Evolutionary conservation across 2,888 invertebrate species (phyloP).

Genomic region (Lutraria lutraria): DNA sequence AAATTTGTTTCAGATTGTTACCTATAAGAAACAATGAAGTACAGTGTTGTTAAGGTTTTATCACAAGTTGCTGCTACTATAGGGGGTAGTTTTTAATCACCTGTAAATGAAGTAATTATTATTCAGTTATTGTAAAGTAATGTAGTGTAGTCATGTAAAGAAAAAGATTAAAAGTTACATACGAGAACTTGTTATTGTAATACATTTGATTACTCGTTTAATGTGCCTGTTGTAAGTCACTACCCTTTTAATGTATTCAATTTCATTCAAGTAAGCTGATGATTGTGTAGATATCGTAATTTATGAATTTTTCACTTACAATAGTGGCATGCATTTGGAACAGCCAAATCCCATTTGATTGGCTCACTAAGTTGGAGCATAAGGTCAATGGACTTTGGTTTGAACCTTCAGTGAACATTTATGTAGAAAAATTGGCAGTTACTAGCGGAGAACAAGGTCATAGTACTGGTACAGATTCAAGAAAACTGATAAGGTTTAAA

Average conservation of each 20-base stretch:
- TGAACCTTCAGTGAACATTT: too few relatives aligned
- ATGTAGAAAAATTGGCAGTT: too few relatives aligned
- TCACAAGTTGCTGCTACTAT: slow-evolving; percentile 29
- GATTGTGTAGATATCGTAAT: too few relatives aligned
- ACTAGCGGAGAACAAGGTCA: too few relatives aligned
- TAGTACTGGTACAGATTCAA: too few relatives aligned
- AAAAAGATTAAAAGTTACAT: slow-evolving; percentile 45
- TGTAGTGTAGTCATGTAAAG: slow-evolving; percentile 28
- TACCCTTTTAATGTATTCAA: background rate
- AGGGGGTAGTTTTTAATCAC: slow-evolving; percentile 30
- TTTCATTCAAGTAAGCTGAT: too few relatives aligned
- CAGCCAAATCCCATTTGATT: too few relatives aligned
- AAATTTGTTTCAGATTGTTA: slow-evolving; percentile 23
- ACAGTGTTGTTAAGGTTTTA: slow-evolving; percentile 28
- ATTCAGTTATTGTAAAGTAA: slow-evolving; percentile 29
- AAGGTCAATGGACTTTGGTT: too few relatives aligned
- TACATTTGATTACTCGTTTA: slow-evolving; percentile 18
- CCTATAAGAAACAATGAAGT: slow-evolving; percentile 31
- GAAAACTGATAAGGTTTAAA: too few relatives aligned
- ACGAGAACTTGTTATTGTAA: background rate
- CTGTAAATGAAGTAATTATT: slow-evolving; percentile 30
- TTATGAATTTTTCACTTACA: too few relatives aligned
- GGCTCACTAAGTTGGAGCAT: too few relatives aligned
- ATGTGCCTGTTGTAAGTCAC: background rate
- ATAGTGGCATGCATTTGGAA: too few relatives aligned